Conservation (phyloP, 2,113 vertebrate genomes). For the Calidris pugnax region DNA sequence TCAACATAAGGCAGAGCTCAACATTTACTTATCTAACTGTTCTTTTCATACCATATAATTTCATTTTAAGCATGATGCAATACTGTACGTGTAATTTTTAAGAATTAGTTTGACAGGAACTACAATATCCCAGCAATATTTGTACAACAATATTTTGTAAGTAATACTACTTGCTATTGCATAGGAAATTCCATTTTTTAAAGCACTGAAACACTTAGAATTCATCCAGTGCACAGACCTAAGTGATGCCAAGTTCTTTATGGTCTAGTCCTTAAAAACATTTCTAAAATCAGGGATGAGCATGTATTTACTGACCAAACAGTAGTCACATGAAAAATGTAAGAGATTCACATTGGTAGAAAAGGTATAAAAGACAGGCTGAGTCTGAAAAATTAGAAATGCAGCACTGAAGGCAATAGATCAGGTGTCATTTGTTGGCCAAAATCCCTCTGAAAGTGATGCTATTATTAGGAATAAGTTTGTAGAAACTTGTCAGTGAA, state of each 20-base stretch:
- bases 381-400: not conserved
- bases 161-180: not conserved
- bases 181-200: not conserved
- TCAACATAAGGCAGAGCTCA: not conserved
- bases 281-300: not conserved
- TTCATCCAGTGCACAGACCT: not conserved
- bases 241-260: not conserved
- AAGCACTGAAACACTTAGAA: not conserved
- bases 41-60: not conserved
- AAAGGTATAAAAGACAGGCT: not conserved
- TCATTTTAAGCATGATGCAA: not conserved
- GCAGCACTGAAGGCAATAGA: not conserved
- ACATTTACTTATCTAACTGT: not conserved
- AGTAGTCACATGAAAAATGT: not conserved
- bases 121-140: not conserved
- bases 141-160: not conserved
- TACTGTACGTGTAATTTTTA: not conserved
- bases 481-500: slow-evolving; percentile 47
- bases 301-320: not conserved
- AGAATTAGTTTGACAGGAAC: not conserved
- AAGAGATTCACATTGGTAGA: not conserved
- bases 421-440: slow-evolving; percentile 7
- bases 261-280: not conserved
- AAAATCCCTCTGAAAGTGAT: slow-evolving; percentile 15
- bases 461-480: slow-evolving; percentile 37